A percentile compares a stretch with the other conserved stretches of the same genome.
Conservation (phyloP, 1,140 invertebrate genomes). For the Lepeophtheirus salmonis region DNA sequence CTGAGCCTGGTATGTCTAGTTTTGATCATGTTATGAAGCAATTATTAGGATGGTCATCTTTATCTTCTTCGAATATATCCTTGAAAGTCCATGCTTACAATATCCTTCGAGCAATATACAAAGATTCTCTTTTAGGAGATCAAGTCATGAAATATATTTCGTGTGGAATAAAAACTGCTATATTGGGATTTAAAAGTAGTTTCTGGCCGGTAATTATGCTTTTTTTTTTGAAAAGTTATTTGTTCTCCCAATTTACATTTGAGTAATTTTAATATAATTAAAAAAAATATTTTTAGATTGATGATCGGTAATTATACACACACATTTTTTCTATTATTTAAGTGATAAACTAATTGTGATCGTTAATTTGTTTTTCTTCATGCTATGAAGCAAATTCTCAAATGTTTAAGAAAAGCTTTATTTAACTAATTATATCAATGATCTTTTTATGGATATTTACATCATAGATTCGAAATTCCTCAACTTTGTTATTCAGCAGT, state of each 20-base stretch:
- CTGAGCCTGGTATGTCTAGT: not conserved
- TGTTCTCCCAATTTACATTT: no score
- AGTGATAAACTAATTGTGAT: no score
- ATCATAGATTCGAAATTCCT: not conserved
- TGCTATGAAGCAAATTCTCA: no score
- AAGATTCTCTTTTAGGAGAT: not conserved
- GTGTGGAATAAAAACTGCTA: not conserved
- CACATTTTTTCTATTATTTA: no score
- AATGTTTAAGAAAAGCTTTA: no score
- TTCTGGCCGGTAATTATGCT: not conserved
- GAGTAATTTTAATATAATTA: no score
- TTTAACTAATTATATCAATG: no score
- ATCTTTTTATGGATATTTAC: no score
- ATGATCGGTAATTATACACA: no score
- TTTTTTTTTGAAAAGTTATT: no score
- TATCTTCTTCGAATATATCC: not conserved
- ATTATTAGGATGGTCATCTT: not conserved
- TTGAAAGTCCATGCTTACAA: not conserved
- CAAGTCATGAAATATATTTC: not conserved
- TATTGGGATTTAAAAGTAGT: not conserved
- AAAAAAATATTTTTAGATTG: no score
- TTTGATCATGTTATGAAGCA: not conserved
- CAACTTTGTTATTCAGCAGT: not conserved
- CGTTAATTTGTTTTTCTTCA: not conserved
- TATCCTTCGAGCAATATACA: not conserved